Evolutionary conservation across 2,888 invertebrate species (phyloP).

Genomic region (Capitulum mitella): DNA sequence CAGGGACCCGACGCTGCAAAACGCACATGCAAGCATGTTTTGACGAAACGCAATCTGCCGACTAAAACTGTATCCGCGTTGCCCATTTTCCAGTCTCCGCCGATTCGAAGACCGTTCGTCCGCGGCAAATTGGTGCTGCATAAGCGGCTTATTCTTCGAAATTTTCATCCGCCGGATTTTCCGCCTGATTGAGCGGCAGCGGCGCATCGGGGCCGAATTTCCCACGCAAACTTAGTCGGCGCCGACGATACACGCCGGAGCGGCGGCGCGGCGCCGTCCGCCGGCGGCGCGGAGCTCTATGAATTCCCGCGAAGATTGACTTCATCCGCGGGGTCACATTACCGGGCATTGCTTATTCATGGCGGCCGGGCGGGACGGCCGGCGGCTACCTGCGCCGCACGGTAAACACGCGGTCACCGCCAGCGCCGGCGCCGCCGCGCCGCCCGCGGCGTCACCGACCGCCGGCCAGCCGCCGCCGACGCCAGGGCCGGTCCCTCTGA

Average conservation of each 20-base stretch:
- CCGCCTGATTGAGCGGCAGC: background rate
- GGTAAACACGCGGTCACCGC: background rate
- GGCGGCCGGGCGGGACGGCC: background rate
- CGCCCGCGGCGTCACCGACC: background rate
- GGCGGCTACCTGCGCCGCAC: background rate
- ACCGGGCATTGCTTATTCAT: constrained; percentile 15
- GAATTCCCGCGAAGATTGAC: constrained; percentile 1
- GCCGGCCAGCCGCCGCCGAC: too few species aligned
- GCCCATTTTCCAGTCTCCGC: background rate
- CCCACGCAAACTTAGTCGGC: background rate
- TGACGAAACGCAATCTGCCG: background rate
- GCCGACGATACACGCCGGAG: background rate
- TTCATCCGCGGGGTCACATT: background rate
- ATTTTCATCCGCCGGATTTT: background rate
- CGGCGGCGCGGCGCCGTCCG: background rate
- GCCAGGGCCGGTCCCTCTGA: too few species aligned
- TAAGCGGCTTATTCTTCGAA: constrained; percentile 11
- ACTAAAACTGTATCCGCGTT: background rate
- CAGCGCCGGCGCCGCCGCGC: background rate
- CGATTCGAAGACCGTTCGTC: background rate
- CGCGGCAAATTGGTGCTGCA: background rate
- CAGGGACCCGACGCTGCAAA: background rate
- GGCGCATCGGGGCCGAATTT: background rate
- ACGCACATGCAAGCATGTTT: background rate
- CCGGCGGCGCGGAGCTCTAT: background rate